Conservation (phyloP, 1,140 invertebrate genomes). For the Phthorimaea operculella region DNA sequence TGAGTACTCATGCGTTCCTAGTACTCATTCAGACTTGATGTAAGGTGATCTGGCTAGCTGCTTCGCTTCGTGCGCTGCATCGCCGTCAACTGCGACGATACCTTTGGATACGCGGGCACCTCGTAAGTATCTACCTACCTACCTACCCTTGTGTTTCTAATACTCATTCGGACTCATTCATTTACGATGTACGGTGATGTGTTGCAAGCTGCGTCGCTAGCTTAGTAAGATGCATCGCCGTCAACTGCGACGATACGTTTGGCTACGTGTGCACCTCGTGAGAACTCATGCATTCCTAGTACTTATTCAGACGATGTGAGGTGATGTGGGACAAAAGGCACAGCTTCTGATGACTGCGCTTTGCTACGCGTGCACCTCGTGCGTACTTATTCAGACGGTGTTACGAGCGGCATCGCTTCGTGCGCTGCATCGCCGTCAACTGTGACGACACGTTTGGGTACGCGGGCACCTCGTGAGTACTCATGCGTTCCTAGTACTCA, state of each 20-base stretch:
- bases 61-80: constrained; percentile 74
- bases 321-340: too few relatives aligned
- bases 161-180: too few relatives aligned
- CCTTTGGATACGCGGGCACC: constrained; percentile 85
- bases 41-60: constrained; percentile 68
- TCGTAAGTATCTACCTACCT: constrained; percentile 66
- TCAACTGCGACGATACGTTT: constrained; percentile 75
- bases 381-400: too few relatives aligned
- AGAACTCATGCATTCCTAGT: constrained; percentile 15
- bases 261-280: constrained; percentile 87
- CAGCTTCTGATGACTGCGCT: too few relatives aligned
- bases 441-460: constrained; percentile 78
- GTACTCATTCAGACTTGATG: too few relatives aligned
- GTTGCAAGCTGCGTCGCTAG: constrained; percentile 74
- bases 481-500: too few relatives aligned
- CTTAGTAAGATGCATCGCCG: constrained; percentile 71
- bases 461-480: constrained; percentile 81
- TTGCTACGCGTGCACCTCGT: constrained; percentile 87
- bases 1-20: constrained; percentile 38
- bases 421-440: constrained; percentile 74
- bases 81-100: constrained; percentile 73
- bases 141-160: too few relatives aligned
- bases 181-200: too few relatives aligned
- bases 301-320: too few relatives aligned
- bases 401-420: constrained; percentile 74